A percentile compares a stretch with the other conserved stretches of the same genome.
phyloP scores from a whole-genome alignment of 23 tunicate species.

The Trididemnum clinides region DNA sequence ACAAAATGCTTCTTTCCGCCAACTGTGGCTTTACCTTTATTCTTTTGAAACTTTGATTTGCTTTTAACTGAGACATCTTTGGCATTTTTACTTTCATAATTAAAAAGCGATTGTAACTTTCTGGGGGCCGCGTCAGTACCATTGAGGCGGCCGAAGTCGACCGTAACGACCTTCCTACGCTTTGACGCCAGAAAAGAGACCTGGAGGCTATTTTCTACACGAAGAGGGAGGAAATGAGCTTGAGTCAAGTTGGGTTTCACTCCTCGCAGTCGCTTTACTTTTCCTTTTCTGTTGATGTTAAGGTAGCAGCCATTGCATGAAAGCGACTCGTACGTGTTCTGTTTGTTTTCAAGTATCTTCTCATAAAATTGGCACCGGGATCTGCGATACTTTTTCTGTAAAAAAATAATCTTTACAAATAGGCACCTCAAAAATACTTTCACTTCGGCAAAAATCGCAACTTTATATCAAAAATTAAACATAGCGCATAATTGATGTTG shows the following conservation, averaged over 20 bases:
- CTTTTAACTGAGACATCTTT: too few relatives aligned
- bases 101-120: too few relatives aligned
- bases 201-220: background rate
- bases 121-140: background rate
- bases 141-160: background rate
- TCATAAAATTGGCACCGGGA: conserved; percentile 34
- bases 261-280: background rate
- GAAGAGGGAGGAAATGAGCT: conserved; percentile 26
- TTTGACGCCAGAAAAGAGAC: background rate
- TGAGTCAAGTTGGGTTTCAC: background rate
- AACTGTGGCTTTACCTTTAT: too few relatives aligned
- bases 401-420: background rate
- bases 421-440: background rate
- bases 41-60: too few relatives aligned
- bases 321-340: conserved; percentile 31
- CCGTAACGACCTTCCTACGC: background rate
- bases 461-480: too few relatives aligned
- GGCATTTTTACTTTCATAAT: too few relatives aligned
- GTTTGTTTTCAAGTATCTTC: conserved; percentile 5
- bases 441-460: too few relatives aligned
- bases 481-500: too few relatives aligned
- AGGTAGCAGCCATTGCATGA: conserved; percentile 31
- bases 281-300: conserved; percentile 30
- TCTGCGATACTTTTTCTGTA: conserved; percentile 29
- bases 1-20: too few relatives aligned